Base-by-base conservation (phyloP, 2,888 invertebrate species). In the Habroteleia sp. region DNA sequence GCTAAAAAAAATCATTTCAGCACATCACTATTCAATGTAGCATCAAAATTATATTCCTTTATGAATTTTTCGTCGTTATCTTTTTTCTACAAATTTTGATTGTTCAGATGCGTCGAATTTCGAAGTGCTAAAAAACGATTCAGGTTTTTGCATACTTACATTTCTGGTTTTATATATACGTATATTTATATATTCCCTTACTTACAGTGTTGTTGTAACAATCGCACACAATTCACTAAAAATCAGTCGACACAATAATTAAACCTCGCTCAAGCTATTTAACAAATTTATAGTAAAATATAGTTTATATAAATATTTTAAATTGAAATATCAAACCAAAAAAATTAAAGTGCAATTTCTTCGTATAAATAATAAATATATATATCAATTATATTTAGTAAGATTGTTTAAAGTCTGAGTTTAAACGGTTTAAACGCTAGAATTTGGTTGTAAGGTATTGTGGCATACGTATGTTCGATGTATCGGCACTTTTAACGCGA, bases 161-260 rank as follows among this genome's bases (percentile, higher is more conserved):
- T 7, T 20, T 62, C 17, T n/a, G n/a, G n/a, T n/a, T n/a, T n/a
- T n/a, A n/a, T n/a, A n/a, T n/a, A 8, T 44, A 29, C 23, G 10
- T 39, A 54, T 35, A 42, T 65, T n/a, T 46, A 39, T 65, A 65
- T 42, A 44, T 35, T 29, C 20, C 41, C 41, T 41, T 58, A 56
- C 48, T 68, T 54, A 48, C 56, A 68, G 48, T n/a, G n/a, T 3
- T 48, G 48, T 20, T 35, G 29, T 58, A 48, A 56, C 56, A 48
- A 68, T 68, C 58, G 50, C 29, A 58, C 58, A 48, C 17, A 68
- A 58, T 50, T 68, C 20, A 39, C 25, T 50, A 42, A 58, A 58
- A 50, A 41, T 42, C 33, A 58, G 25, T 68, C 68, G 42, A 35
- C 50, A 42, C 33, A 23, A 35, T 23, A 31, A 6, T 35, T 58